Base-by-base conservation (phyloP, 2,888 invertebrate genomes). In the Oligia fasciuncula region DNA sequence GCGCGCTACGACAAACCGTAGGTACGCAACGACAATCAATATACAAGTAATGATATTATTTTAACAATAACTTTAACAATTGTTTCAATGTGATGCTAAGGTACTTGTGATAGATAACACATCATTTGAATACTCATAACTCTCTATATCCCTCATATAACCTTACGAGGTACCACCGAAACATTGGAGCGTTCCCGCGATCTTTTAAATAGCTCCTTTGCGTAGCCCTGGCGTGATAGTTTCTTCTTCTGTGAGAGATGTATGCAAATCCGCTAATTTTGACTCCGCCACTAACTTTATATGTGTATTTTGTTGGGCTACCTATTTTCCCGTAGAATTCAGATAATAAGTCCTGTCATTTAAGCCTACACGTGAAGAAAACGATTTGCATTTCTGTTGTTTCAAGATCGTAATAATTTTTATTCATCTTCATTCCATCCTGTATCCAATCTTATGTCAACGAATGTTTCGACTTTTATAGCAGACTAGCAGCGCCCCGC, bases 151-250 rank as follows among this genome's bases (percentile, higher is more conserved):
- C 35, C 9, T 9, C 14, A 62, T 29, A 29, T 13, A 19, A 23
- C 35, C 23, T n/a, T 23, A 29, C 29, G 29, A 51, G 29, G 0
- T 19, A 49, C 14, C 51, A 35, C 51, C 14, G 23, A 70, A 35
- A 23, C 40, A 65, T n/a, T 62, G 29, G 29, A 62, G 60, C 29
- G 3, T 49, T 23, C 91, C 88, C 75, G 79, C 90, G 93, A 93
- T 93, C 93, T 93, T 92, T 92, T 90, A 92, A 93, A 95, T 92
- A 91, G 92, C 92, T 93, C 92, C 91, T 91, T 91, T 92, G 92
- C 91, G 89, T 88, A 90, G 85, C 43, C 1, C 43, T 43, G 43
- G 43, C 9, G 46, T 11, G 46, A 43, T 43, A 43, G 43, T 9
- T 43, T 43, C 43, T 43, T 43, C 43, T 43, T 43, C 73, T 86